phyloP scores from a whole-genome alignment of 2,113 vertebrate species.

The Actinemys pallida region DNA sequence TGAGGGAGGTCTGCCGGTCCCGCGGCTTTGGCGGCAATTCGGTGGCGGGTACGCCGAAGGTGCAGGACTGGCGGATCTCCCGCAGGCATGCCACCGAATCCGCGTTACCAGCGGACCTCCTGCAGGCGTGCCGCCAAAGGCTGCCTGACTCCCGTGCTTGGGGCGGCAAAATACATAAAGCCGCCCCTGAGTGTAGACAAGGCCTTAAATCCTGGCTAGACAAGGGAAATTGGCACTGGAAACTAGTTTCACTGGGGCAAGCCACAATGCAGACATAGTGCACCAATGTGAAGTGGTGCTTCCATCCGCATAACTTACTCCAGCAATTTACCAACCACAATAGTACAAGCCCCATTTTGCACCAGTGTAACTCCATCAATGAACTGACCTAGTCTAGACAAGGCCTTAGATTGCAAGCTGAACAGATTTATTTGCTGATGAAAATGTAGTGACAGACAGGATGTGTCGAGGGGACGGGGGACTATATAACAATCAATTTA shows the following conservation, averaged over 20 bases:
- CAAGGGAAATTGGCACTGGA: neutral
- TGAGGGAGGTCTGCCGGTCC: no score
- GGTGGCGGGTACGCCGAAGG: no score
- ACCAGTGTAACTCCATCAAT: neutral
- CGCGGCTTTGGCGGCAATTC: no score
- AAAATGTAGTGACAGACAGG: neutral
- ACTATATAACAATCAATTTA: neutral
- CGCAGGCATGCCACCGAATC: no score
- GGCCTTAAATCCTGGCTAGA: neutral
- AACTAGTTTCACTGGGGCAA: neutral
- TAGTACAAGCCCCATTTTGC: accelerated
- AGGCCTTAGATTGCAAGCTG: neutral
- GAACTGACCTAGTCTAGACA: neutral
- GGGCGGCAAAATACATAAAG: no score
- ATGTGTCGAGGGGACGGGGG: neutral
- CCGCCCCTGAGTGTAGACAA: neutral
- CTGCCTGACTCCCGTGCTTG: no score
- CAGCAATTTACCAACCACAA: neutral
- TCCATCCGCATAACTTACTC: neutral
- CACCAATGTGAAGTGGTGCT: accelerated
- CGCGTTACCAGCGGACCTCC: no score
- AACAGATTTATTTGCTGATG: neutral
- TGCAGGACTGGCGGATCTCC: no score
- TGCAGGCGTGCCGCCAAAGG: no score
- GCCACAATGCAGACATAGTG: neutral